Evolutionary conservation across 2,113 vertebrate genomes (phyloP), one percentile per base, ranked within the genome.

Genomic region (Pterocles burchelli): DNA sequence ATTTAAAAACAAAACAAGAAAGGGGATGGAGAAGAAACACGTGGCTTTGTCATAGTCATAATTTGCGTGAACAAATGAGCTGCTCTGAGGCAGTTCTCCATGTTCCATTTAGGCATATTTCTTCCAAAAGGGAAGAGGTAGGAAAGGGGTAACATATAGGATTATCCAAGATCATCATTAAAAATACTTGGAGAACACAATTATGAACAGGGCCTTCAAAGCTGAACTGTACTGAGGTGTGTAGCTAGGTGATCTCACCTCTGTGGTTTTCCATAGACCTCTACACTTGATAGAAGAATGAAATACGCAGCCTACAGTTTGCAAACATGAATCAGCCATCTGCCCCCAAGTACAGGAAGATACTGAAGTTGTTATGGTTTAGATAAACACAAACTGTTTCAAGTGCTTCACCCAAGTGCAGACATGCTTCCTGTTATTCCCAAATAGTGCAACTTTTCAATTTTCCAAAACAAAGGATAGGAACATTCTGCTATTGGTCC

Each of bases 381-480:
- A 46, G 57, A 66, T 79, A 41, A 75, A 85, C 52, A 81, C 72
- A 96, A 84, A 88, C 36, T 0, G 0, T 71, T 93, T 75, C 72
- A 90, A 93, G 48, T 38, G 38, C 59, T 94, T 93, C 78, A 93
- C 82, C 82, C 79, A 71, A 85, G 61, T 83, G 82, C 4, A 89
- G 84, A 73, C 70, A 43, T 45, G 75, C 72, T 96, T 97, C 96
- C 96, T 95, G 95, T 94, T 96, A 96, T 85, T 91, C 85, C 88
- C 70, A 82, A 90, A 57, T 1, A 92, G 46, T 0, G 0, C 48
- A 24, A 20, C 45, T 89, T 78, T 67, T 84, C 78, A 88, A 45
- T 73, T 93, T 97, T 65, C 73, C 85, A 72, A 83, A 95, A 89
- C 91, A 94, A 95, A 95, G 73, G 46, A 38, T 6, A 87, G 78